phyloP scores from a whole-genome alignment of 2,797 vertebrate genomes.

The Luscinia megarhynchos region DNA sequence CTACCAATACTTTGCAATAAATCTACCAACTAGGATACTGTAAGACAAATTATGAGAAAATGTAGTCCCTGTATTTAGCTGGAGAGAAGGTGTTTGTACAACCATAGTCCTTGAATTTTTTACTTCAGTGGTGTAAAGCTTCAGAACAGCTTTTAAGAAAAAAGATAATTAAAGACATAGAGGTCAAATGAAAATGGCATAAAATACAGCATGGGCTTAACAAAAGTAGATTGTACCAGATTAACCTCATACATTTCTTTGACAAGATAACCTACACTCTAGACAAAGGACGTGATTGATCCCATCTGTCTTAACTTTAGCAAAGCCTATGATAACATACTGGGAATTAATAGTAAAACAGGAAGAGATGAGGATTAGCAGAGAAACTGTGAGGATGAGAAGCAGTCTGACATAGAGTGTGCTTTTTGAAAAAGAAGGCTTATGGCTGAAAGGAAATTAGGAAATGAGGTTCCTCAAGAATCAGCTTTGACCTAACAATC shows the following conservation, averaged over 20 bases:
- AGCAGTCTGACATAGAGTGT: not conserved
- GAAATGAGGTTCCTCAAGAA: not conserved
- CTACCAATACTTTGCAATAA: not conserved
- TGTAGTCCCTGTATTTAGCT: not conserved
- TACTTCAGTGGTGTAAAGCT: not conserved
- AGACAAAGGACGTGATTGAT: slow-evolving; percentile 51
- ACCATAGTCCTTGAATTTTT: slow-evolving; percentile 23
- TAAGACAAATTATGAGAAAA: not conserved
- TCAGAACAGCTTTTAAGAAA: slow-evolving; percentile 20
- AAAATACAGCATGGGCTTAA: slow-evolving; percentile 40
- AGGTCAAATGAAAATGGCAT: slow-evolving; percentile 41
- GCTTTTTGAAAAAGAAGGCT: not conserved
- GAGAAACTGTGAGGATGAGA: slow-evolving; percentile 5
- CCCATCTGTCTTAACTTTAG: slow-evolving; percentile 27
- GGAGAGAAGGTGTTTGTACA: not conserved
- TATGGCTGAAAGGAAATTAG: not conserved
- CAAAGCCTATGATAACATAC: not conserved
- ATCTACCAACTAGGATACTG: not conserved
- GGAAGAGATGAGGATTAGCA: slow-evolving; percentile 27
- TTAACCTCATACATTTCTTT: slow-evolving; percentile 50
- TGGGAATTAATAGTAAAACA: slow-evolving; percentile 26
- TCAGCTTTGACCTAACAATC: not conserved
- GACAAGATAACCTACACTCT: slow-evolving; percentile 47
- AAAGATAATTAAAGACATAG: slow-evolving; percentile 33
- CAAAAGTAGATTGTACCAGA: slow-evolving; percentile 48